Conservation (phyloP, 2,113 vertebrate species). For the Hylia prasina region DNA sequence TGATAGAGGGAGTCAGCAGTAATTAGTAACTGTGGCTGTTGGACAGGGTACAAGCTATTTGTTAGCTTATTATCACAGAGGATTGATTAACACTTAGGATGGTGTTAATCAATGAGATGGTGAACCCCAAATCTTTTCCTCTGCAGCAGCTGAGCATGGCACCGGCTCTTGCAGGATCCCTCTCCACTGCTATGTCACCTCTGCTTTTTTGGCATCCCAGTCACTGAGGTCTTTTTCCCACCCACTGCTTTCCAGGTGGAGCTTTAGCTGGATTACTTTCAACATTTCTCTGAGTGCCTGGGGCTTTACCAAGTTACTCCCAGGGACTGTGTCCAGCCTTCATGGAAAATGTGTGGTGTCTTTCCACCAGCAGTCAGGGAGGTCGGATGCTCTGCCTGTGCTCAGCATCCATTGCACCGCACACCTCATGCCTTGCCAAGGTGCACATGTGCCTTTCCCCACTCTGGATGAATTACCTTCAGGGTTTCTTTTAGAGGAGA, state of each 20-base stretch:
- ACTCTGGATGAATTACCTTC: not conserved
- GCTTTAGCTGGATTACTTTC: conserved; percentile 38
- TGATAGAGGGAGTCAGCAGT: not conserved
- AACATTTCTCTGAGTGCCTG: not conserved
- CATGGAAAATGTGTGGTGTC: not conserved
- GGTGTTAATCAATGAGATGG: not conserved
- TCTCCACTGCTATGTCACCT: not conserved
- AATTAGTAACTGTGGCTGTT: not conserved
- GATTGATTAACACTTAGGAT: not conserved
- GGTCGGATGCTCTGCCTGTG: not conserved
- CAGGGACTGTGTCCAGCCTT: not conserved
- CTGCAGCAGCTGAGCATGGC: not conserved
- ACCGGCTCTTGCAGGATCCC: not conserved
- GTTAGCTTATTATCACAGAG: not conserved
- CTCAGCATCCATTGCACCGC: not conserved
- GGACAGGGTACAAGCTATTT: not conserved
- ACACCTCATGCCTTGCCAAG: rapidly evolving
- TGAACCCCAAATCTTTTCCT: not conserved
- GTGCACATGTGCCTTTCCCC: not conserved
- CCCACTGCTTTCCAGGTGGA: not conserved
- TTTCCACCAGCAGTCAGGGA: not conserved
- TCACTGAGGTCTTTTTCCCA: not conserved
- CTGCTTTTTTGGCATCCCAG: not conserved
- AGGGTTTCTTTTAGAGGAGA: not conserved
- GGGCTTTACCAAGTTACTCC: not conserved